A percentile compares a stretch with the other conserved stretches of the same genome.
These are phyloP conservation scores for Microctenopoma stevenorrisi DNA, from an alignment of 2,797 vertebrate genomes.

Conservation along the genomic window DNA sequence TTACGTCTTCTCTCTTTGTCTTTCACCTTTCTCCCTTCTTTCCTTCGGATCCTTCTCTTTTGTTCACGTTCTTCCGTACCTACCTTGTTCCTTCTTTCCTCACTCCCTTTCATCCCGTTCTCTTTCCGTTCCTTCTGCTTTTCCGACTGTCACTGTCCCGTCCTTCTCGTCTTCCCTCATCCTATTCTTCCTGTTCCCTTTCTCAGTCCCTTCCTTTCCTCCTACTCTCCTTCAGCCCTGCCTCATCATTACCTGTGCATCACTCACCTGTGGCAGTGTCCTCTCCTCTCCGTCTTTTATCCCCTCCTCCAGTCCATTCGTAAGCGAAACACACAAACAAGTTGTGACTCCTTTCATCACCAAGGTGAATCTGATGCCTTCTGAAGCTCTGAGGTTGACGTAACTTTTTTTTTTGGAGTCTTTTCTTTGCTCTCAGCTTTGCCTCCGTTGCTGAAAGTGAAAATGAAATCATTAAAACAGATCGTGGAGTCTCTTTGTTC, in stretches of 20 bases:
- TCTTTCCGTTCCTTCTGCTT: no score
- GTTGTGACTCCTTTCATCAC: constrained; percentile 4
- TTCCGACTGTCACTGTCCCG: no score
- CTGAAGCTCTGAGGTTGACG: constrained; percentile 4
- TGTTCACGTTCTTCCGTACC: no score
- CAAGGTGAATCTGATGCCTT: background rate
- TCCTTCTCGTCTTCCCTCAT: no score
- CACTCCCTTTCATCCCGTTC: no score
- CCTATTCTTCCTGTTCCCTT: no score
- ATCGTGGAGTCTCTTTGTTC: constrained; percentile 56
- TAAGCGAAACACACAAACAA: constrained; percentile 11
- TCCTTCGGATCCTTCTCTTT: no score
- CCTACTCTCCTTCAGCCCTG: background rate
- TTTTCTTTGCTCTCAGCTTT: constrained; percentile 10
- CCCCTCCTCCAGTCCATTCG: background rate
- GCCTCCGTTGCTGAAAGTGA: constrained; percentile 10
- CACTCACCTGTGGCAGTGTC: background rate
- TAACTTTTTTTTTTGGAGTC: constrained; percentile 18
- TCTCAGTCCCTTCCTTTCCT: background rate
- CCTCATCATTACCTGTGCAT: background rate
- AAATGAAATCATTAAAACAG: constrained; percentile 54
- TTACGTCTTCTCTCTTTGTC: no score
- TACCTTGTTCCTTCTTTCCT: no score
- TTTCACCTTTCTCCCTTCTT: no score
- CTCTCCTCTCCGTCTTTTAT: background rate